Percentiles rank a stretch among this genome's conserved stretches.
These are phyloP conservation scores for Drosophila dives DNA, from an alignment of 2,888 invertebrate genomes.

Conservation along the genomic window DNA sequence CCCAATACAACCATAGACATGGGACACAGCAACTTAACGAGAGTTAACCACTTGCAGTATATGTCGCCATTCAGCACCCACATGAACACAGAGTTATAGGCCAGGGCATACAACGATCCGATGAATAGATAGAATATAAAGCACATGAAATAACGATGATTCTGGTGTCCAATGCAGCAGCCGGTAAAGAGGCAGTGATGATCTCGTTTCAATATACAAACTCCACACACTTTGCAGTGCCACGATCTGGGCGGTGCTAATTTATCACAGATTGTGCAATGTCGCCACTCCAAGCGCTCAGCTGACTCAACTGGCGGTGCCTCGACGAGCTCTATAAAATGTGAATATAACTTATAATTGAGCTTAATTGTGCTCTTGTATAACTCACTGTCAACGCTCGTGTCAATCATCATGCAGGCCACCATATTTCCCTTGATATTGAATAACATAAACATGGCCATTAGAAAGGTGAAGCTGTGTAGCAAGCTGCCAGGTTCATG, in stretches of 20 bases:
- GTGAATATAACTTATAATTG: background rate
- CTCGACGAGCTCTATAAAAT: background rate
- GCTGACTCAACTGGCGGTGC: slow-evolving; percentile 21
- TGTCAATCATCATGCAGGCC: slow-evolving; percentile 90
- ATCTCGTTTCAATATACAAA: slow-evolving; percentile 93
- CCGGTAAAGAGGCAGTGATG: slow-evolving; percentile 96
- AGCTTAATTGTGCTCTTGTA: background rate
- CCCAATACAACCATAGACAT: slow-evolving; percentile 89
- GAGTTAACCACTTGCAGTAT: slow-evolving; percentile 85
- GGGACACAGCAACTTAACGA: slow-evolving; percentile 90
- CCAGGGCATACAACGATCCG: slow-evolving; percentile 89
- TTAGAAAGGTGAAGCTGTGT: slow-evolving; percentile 87
- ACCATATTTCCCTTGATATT: slow-evolving; percentile 92
- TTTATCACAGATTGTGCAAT: slow-evolving; percentile 91
- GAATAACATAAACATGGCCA: slow-evolving; percentile 89
- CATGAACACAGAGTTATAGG: slow-evolving; percentile 90
- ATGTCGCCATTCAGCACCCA: slow-evolving; percentile 82
- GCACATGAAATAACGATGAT: slow-evolving; percentile 93
- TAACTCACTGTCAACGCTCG: slow-evolving; percentile 88
- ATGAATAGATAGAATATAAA: slow-evolving; percentile 91
- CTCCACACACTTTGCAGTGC: slow-evolving; percentile 94
- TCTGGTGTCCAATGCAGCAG: slow-evolving; percentile 93
- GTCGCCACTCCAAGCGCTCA: slow-evolving; percentile 87
- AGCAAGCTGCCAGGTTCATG: slow-evolving; percentile 86
- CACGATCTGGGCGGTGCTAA: slow-evolving; percentile 93